Conservation (phyloP, 2,797 vertebrate genomes). For the Xenentodon cancila region DNA sequence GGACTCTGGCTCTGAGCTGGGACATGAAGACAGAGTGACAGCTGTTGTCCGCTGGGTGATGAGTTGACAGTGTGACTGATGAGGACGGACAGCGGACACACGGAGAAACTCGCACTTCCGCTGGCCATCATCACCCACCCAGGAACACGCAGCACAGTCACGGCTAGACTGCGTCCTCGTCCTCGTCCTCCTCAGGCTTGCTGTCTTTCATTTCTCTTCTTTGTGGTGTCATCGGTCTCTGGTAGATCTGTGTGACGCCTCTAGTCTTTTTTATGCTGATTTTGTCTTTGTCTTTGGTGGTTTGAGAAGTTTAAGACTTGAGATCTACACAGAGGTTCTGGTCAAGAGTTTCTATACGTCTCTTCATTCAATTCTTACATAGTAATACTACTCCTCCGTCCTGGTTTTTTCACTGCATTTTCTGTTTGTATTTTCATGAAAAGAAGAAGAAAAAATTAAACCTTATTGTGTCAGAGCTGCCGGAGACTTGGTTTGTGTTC, state of each 20-base stretch:
- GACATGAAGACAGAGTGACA: constrained; percentile 34
- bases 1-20: not conserved
- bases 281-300: no score
- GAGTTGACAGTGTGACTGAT: constrained; percentile 32
- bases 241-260: no score
- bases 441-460: no score
- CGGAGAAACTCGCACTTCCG: constrained; percentile 24
- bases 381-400: no score
- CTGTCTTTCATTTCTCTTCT: no score
- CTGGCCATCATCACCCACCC: constrained; percentile 14
- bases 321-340: not conserved
- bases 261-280: no score
- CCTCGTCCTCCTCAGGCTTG: no score
- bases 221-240: no score
- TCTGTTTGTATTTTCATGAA: not conserved
- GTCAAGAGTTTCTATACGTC: not conserved
- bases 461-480: no score
- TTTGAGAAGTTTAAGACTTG: not conserved
- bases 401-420: not conserved
- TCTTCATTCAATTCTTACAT: no score
- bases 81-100: constrained; percentile 51
- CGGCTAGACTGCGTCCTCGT: no score
- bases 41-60: constrained; percentile 42
- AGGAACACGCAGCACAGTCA: not conserved
- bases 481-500: no score